A percentile compares a stretch with the other conserved stretches of the same genome.
phyloP scores from a whole-genome alignment of 30 jellyfish, hydroid and myxozoan species.

The Phacellophora camtschatica region DNA sequence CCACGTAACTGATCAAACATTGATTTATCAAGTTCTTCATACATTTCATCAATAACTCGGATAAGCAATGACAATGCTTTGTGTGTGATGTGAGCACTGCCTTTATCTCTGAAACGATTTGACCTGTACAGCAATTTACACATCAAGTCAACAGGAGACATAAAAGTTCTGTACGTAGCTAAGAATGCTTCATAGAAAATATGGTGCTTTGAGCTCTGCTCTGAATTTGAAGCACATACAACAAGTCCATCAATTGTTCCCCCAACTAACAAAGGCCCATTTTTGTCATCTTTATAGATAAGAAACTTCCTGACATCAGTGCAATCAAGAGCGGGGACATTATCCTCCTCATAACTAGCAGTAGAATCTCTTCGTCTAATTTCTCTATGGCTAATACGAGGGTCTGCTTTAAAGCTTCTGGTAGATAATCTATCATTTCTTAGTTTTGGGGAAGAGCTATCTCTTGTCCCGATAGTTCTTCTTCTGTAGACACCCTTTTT shows the following conservation, averaged over 20 bases:
- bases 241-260: constrained; percentile 93
- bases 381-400: constrained; percentile 57
- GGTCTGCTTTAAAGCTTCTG: constrained; percentile 33
- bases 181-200: constrained; percentile 89
- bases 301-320: constrained; percentile 74
- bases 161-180: constrained; percentile 94
- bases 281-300: constrained; percentile 82
- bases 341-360: constrained; percentile 86
- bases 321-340: constrained; percentile 94
- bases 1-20: constrained; percentile 94
- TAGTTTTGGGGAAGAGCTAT: constrained; percentile 38
- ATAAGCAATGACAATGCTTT: constrained; percentile 80
- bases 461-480: constrained; percentile 6
- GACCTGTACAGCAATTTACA: constrained; percentile 92
- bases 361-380: constrained; percentile 76
- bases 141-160: constrained; percentile 84
- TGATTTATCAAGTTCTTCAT: constrained; percentile 94
- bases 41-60: constrained; percentile 90
- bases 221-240: constrained; percentile 82
- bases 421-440: constrained; percentile 47
- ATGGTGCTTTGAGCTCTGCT: constrained; percentile 31
- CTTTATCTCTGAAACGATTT: constrained; percentile 88
- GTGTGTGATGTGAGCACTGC: constrained; percentile 58
- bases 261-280: constrained; percentile 88
- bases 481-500: constrained; percentile 67